These are phyloP conservation scores for Coregonus ussuriensis DNA, from an alignment of 2,797 vertebrate species.

Conservation along the genomic window DNA sequence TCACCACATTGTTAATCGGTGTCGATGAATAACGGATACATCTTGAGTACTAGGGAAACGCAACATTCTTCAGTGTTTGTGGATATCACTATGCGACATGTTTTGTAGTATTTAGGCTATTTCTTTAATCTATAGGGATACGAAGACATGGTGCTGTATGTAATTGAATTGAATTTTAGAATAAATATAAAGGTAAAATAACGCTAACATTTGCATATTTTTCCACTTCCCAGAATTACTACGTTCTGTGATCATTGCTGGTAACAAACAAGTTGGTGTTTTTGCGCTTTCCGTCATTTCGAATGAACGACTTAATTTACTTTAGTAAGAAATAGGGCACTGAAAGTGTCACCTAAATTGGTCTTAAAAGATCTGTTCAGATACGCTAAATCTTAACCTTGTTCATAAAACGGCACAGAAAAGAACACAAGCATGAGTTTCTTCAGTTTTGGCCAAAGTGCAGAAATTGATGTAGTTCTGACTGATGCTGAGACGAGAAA, in stretches of 20 bases:
- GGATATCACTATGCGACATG: constrained; percentile 35
- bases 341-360: neutral
- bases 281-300: constrained; percentile 5
- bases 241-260: neutral
- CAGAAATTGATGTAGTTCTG: constrained; percentile 90
- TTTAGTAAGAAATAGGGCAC: neutral
- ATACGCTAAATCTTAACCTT: neutral
- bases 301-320: neutral
- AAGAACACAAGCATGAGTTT: constrained; percentile 82
- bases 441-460: constrained; percentile 94
- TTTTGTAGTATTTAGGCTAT: constrained; percentile 28
- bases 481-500: constrained; percentile 90
- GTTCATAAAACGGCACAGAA: neutral
- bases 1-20: neutral
- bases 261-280: constrained; percentile 9
- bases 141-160: constrained; percentile 48
- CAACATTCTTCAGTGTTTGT: constrained; percentile 15
- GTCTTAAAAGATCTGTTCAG: neutral
- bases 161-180: constrained; percentile 8
- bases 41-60: neutral
- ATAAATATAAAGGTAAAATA: constrained; percentile 6
- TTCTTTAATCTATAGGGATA: constrained; percentile 30
- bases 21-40: neutral
- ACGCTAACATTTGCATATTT: constrained; percentile 17
- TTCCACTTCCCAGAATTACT: neutral